Evolutionary conservation across 1,140 invertebrate species (phyloP), one percentile per base, ranked within the genome.

Genomic region (Mactra quadrangularis): DNA sequence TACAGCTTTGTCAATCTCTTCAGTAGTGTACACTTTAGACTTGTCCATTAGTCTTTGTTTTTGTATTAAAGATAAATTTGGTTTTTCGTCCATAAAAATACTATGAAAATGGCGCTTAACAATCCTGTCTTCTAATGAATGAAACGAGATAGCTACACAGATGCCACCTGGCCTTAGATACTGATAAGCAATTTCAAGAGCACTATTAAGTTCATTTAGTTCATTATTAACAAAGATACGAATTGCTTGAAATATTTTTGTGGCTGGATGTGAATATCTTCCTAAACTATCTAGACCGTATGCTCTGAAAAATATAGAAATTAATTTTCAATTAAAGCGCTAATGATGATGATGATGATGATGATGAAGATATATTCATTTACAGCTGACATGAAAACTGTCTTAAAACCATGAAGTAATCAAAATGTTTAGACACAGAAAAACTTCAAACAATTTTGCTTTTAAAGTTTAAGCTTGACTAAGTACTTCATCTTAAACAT

Each of bases 181-280:
- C 83, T 95, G 94, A 62, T 96, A 94, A 0, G 97, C 96, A 85
- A 98, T 88, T 45, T 96, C 90, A 89, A 99, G 95, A 1, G 95
- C 98, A 93, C 97, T 97, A 94, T 98, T 97, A 4, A 99, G 95
- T 94, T 99, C 98, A 93, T 99, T 99, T 0, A 99, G 92, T 94
- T 99, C 98, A 93, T 99, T 97, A 91, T 99, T 99, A 0, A 99
- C 97, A 94, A 99, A 98, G 85, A 99, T 99, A 87, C 98, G 94
- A 74, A 99, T 91, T 0, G 98, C 98, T 94, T 98, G 97, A 94
- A 99, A 99, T 0, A 97, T 96, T 95, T 97, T 98, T 3, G 97
- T 98, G 0, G 98, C 98, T 82, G 94, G 94, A 91, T 98, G 97
- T 7, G 96, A 91, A n/a, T 94, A 94, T 86, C 96, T 94, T 52